Conservation (phyloP, 2,888 invertebrate species). For the Tholera decimalis region DNA sequence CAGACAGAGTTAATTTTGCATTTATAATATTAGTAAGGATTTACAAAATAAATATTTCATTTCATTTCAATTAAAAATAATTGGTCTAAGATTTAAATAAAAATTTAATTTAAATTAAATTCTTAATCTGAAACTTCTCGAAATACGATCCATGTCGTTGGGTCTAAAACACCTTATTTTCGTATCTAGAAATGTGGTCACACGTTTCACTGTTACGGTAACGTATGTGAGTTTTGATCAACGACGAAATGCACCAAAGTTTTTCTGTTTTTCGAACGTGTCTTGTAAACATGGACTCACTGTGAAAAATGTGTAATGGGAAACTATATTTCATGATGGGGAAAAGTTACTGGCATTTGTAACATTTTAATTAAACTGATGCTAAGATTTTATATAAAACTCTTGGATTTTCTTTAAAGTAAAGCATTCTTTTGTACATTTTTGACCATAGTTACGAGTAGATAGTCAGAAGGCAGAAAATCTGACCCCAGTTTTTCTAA, state of each 20-base stretch:
- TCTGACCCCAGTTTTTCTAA: too few relatives aligned
- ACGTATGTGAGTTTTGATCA: constrained; percentile 84
- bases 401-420: too few relatives aligned
- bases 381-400: too few relatives aligned
- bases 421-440: too few relatives aligned
- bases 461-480: too few relatives aligned
- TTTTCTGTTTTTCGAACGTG: constrained; percentile 58
- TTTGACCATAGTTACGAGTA: too few relatives aligned
- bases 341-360: neutral
- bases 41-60: too few relatives aligned
- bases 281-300: constrained; percentile 61
- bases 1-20: too few relatives aligned
- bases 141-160: constrained; percentile 46
- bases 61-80: too few relatives aligned
- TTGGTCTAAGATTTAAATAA: too few relatives aligned
- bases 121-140: neutral
- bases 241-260: constrained; percentile 72
- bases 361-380: too few relatives aligned
- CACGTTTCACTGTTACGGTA: constrained; percentile 73
- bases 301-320: constrained; percentile 24
- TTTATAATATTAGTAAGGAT: too few relatives aligned
- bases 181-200: constrained; percentile 71
- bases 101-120: neutral
- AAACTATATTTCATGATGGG: neutral
- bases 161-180: constrained; percentile 60